Evolutionary conservation across 1,140 invertebrate genomes (phyloP).

Genomic region (Drosophila lowei): DNA sequence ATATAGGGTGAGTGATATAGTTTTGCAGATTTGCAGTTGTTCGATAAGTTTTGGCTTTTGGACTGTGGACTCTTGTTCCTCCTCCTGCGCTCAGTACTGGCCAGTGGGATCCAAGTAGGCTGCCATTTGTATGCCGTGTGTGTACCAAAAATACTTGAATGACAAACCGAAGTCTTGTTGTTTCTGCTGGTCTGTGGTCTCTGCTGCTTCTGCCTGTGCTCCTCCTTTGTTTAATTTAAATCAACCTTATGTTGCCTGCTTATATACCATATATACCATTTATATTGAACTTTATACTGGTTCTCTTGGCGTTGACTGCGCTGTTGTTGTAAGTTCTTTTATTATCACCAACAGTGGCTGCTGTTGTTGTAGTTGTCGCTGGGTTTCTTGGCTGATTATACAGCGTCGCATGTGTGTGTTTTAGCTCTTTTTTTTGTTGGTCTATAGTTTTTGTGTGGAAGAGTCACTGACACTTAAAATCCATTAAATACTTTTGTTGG

Average conservation of each 20-base stretch:
- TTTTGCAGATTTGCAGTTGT: neutral
- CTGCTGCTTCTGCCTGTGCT: slow-evolving; percentile 22
- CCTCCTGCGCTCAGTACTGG: slow-evolving; percentile 45
- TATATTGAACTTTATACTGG: slow-evolving; percentile 72
- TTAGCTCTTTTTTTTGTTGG: slow-evolving; percentile 33
- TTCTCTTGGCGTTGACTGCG: slow-evolving; percentile 47
- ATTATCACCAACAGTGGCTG: slow-evolving; percentile 63
- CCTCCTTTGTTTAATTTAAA: slow-evolving; percentile 74
- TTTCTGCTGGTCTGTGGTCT: neutral
- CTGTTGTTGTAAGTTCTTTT: slow-evolving; percentile 80
- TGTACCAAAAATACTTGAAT: slow-evolving; percentile 64
- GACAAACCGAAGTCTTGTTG: slow-evolving; percentile 57
- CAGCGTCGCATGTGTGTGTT: slow-evolving; percentile 53
- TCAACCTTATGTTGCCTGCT: slow-evolving; percentile 35
- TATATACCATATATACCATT: slow-evolving; percentile 15
- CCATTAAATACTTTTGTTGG: slow-evolving; percentile 58
- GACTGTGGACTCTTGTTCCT: neutral
- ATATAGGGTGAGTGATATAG: neutral
- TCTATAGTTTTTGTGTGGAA: slow-evolving; percentile 20
- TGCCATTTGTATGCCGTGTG: slow-evolving; percentile 63
- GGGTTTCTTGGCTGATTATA: slow-evolving; percentile 69
- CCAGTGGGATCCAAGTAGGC: slow-evolving; percentile 69
- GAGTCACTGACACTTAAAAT: slow-evolving; percentile 82
- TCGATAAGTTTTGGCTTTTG: no score
- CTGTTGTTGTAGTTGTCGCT: slow-evolving; percentile 24